These are phyloP conservation scores for Emydura subglobosa DNA, from an alignment of 2,113 vertebrate species.

Conservation along the genomic window DNA sequence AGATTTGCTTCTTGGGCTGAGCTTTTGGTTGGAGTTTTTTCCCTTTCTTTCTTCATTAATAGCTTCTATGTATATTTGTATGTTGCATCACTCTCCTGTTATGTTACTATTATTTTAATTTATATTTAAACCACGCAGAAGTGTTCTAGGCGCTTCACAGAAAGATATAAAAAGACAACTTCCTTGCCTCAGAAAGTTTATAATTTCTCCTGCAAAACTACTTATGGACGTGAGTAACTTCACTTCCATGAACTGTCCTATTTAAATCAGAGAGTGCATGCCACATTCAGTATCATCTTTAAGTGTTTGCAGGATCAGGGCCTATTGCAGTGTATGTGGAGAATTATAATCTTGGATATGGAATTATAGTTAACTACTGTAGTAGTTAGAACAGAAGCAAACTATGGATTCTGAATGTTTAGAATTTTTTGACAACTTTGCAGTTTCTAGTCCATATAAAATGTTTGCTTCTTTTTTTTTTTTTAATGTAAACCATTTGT, in stretches of 20 bases:
- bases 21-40: not conserved
- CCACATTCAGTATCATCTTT: not conserved
- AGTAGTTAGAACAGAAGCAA: not conserved
- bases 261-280: not conserved
- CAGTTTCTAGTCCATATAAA: not conserved
- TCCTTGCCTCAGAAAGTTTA: not conserved
- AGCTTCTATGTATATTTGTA: not conserved
- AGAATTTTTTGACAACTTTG: not conserved
- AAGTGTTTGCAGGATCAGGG: not conserved
- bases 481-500: not conserved
- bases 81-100: not conserved
- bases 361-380: not conserved
- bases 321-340: not conserved
- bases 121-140: not conserved
- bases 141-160: not conserved
- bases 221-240: not conserved
- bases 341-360: not conserved
- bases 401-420: not conserved
- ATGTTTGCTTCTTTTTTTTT: too few relatives aligned
- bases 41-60: not conserved
- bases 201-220: not conserved
- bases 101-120: not conserved
- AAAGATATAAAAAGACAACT: not conserved
- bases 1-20: not conserved
- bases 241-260: not conserved